phyloP scores from a whole-genome alignment of 1,140 invertebrate genomes.

The Bradysia coprophila region DNA sequence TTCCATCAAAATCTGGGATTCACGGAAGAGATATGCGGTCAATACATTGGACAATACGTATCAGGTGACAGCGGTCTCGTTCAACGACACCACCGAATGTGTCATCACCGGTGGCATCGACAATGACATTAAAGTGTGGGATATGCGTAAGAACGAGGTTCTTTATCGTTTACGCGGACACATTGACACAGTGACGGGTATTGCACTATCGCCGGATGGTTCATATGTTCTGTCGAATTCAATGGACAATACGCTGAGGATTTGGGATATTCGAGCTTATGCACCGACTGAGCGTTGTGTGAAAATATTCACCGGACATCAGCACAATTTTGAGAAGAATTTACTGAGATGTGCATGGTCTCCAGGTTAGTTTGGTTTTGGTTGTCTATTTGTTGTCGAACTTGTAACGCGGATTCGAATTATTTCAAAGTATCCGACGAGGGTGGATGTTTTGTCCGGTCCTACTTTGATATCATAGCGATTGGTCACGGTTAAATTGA shows the following conservation, averaged over 20 bases:
- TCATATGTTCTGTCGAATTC: conserved; percentile 88
- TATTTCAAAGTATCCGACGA: too few relatives aligned
- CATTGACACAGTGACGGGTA: conserved; percentile 85
- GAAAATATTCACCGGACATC: conserved; percentile 82
- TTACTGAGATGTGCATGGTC: conserved; percentile 79
- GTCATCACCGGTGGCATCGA: conserved; percentile 84
- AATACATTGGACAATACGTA: conserved; percentile 68
- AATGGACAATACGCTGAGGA: conserved; percentile 86
- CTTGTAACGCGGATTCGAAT: too few relatives aligned
- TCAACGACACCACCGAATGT: conserved; percentile 92
- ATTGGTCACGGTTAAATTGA: too few relatives aligned
- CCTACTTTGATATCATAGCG: too few relatives aligned
- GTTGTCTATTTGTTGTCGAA: too few relatives aligned
- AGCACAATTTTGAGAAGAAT: conserved; percentile 97
- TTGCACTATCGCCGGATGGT: conserved; percentile 85
- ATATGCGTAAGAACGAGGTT: conserved; percentile 78
- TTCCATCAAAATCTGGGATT: conserved; percentile 82
- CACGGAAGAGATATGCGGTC: conserved; percentile 56
- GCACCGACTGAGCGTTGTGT: conserved; percentile 82
- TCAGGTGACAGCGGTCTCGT: conserved; percentile 77
- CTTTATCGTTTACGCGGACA: conserved; percentile 74
- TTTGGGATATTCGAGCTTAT: conserved; percentile 66
- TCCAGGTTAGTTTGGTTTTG: too few relatives aligned
- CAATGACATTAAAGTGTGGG: conserved; percentile 98
- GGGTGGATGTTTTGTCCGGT: too few relatives aligned